These are phyloP conservation scores for Drosophila tristis DNA, from an alignment of 1,140 invertebrate species.

Conservation along the genomic window DNA sequence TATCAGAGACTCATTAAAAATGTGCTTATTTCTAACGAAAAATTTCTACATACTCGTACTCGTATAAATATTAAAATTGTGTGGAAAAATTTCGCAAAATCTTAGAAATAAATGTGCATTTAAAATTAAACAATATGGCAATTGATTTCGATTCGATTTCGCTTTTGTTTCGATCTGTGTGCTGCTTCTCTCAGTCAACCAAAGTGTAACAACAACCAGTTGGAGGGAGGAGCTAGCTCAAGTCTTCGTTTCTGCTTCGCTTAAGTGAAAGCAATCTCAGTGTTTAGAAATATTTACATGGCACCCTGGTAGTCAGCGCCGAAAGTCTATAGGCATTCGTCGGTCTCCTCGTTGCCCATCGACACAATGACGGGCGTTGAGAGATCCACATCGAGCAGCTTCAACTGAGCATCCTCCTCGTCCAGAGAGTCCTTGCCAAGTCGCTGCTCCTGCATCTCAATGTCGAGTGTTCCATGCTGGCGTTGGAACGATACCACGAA, in stretches of 20 bases:
- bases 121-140: conserved; percentile 72
- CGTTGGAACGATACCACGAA: conserved; percentile 77
- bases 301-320: conserved; percentile 18
- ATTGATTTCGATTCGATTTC: conserved; percentile 52
- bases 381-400: conserved; percentile 72
- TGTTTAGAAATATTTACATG: conserved; percentile 68
- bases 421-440: conserved; percentile 74
- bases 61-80: conserved; percentile 56
- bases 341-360: conserved; percentile 66
- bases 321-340: conserved; percentile 63
- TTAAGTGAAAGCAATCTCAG: conserved; percentile 29
- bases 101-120: conserved; percentile 44
- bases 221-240: conserved; percentile 29
- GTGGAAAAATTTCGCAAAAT: conserved; percentile 31
- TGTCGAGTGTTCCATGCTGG: conserved; percentile 75
- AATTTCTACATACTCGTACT: conserved; percentile 32
- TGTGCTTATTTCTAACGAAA: conserved; percentile 57
- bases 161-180: conserved; percentile 30
- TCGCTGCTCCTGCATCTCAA: conserved; percentile 80
- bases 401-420: conserved; percentile 75
- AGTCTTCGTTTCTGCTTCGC: conserved; percentile 24
- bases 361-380: conserved; percentile 55
- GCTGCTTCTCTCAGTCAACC: conserved; percentile 34
- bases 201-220: conserved; percentile 56
- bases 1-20: conserved; percentile 59